These are phyloP conservation scores for Limenitis camilla DNA, from an alignment of 2,888 invertebrate genomes.

Conservation along the genomic window DNA sequence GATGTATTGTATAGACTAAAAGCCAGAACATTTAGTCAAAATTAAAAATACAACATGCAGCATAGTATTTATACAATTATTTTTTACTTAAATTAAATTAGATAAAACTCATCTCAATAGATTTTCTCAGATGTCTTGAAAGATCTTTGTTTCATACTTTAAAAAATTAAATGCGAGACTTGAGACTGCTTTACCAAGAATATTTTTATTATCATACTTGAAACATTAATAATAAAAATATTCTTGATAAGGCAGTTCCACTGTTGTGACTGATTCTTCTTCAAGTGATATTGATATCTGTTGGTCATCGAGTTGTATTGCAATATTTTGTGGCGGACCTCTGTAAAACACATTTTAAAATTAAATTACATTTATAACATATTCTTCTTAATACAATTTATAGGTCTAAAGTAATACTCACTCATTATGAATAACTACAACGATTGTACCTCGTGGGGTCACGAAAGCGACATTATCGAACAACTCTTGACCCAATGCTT, in stretches of 20 bases:
- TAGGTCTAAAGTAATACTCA: slow-evolving; percentile 27
- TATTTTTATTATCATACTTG: no score
- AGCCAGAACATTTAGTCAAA: no score
- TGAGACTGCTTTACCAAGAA: no score
- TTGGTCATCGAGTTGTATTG: background rate
- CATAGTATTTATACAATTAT: no score
- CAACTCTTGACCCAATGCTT: background rate
- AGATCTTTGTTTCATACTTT: no score
- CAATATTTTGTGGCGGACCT: slow-evolving; percentile 1
- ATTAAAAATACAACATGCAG: no score
- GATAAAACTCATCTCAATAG: no score
- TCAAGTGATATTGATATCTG: slow-evolving; percentile 5
- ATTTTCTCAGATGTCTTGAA: no score
- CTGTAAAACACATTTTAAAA: background rate
- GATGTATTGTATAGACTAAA: no score
- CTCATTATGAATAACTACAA: slow-evolving; percentile 49
- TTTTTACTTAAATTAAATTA: no score
- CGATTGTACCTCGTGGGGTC: slow-evolving; percentile 41
- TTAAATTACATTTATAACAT: background rate
- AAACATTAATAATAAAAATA: background rate
- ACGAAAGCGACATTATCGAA: slow-evolving; percentile 34
- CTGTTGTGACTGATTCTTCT: slow-evolving; percentile 15
- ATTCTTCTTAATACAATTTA: background rate
- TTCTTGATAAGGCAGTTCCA: slow-evolving; percentile 3
- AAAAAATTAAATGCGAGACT: no score